Conservation (phyloP, 30 jellyfish, hydroid and myxozoan genomes). For the Aurelia sp. region DNA sequence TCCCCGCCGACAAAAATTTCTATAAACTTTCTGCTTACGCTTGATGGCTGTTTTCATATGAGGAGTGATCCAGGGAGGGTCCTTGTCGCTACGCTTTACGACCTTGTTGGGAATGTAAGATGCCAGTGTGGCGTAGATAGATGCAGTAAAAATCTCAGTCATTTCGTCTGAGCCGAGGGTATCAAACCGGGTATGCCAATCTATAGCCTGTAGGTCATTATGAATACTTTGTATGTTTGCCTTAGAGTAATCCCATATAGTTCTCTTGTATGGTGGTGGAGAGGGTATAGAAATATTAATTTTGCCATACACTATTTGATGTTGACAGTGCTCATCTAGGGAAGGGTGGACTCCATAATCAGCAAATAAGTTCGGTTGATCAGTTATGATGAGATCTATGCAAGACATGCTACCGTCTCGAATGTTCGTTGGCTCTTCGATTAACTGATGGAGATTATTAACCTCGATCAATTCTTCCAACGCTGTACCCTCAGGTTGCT, state of each 20-base stretch:
- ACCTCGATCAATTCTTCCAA: conserved; percentile 24
- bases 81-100: conserved; percentile 33
- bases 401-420: conserved; percentile 11
- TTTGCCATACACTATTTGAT: conserved; percentile 26
- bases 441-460: conserved; percentile 25
- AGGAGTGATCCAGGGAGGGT: conserved; percentile 73
- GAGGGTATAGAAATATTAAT: conserved; percentile 3
- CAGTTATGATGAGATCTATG: conserved; percentile 21
- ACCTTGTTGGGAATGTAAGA: conserved; percentile 52
- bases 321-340: conserved; percentile 26
- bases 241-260: conserved; percentile 12
- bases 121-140: conserved; percentile 6
- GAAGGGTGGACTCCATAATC: conserved; percentile 10
- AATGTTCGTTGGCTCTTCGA: conserved; percentile 14
- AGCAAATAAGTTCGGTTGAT: conserved; percentile 10
- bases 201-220: conserved; percentile 4
- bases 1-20: conserved; percentile 51
- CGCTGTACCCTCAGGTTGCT: conserved; percentile 15
- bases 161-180: conserved; percentile 37
- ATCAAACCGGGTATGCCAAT: conserved; percentile 36
- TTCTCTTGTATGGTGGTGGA: conserved; percentile 18
- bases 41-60: background rate
- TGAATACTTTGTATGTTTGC: background rate
- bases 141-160: conserved; percentile 48
- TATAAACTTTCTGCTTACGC: conserved; percentile 54